These are phyloP conservation scores for Neofelis nebulosa DNA, from an alignment of 2,113 vertebrate genomes.

Conservation along the genomic window DNA sequence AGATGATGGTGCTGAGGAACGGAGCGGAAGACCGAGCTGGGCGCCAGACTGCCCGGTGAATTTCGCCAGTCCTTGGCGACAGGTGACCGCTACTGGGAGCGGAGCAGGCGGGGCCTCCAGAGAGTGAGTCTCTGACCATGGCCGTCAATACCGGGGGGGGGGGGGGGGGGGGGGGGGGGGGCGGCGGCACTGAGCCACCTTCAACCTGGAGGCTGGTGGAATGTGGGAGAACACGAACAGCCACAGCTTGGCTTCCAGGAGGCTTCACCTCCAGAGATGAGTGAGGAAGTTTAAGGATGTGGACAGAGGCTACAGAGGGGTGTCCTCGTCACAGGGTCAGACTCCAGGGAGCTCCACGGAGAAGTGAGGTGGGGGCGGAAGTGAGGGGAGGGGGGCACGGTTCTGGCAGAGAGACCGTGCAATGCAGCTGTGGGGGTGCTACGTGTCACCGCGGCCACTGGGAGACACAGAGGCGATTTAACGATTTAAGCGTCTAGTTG, in stretches of 20 bases:
- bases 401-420: fast-evolving
- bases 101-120: neutral
- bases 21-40: neutral
- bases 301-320: neutral
- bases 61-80: neutral
- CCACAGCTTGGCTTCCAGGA: too few species aligned
- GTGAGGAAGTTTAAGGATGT: neutral
- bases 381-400: too few species aligned
- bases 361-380: too few species aligned
- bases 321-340: fast-evolving
- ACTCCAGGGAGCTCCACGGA: neutral
- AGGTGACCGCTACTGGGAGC: neutral
- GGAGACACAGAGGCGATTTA: neutral
- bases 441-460: neutral
- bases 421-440: neutral
- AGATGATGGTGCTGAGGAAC: fast-evolving
- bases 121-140: neutral
- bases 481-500: neutral
- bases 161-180: too few species aligned
- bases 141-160: fast-evolving
- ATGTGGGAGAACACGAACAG: fast-evolving
- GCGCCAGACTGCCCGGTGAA: neutral
- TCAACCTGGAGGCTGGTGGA: too few species aligned
- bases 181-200: fast-evolving
- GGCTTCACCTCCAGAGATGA: neutral